phyloP scores from a whole-genome alignment of 2,888 invertebrate species.

The Limnephilus auricula region DNA sequence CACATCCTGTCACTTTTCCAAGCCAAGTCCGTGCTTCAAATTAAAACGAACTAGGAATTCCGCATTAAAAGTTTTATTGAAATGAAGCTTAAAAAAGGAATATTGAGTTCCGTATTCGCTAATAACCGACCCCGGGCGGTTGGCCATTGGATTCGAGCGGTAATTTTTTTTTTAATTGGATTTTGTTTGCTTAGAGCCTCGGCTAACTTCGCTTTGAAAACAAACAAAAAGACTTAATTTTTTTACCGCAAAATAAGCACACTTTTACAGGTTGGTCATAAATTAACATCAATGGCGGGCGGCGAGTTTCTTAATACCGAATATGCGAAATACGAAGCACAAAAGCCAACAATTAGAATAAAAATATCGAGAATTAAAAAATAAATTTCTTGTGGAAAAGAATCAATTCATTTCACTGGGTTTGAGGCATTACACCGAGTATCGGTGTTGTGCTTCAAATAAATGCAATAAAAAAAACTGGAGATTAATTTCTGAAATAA shows the following conservation, averaged over 20 bases:
- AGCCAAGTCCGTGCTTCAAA: background rate
- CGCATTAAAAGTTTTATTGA: background rate
- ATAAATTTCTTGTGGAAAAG: too few species aligned
- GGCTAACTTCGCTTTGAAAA: background rate
- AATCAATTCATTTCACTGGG: too few species aligned
- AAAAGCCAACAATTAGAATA: background rate
- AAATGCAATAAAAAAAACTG: background rate
- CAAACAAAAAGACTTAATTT: conserved; percentile 10
- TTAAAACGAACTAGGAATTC: background rate
- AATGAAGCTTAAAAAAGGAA: background rate
- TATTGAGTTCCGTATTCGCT: background rate
- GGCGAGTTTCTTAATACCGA: background rate
- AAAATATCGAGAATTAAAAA: background rate
- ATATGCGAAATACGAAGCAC: background rate
- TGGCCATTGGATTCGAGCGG: background rate
- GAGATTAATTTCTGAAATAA: background rate
- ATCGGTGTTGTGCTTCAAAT: background rate
- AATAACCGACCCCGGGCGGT: background rate
- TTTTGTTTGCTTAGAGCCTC: conserved; percentile 33
- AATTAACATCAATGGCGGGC: background rate
- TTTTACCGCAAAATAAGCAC: conserved; percentile 18
- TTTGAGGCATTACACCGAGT: background rate
- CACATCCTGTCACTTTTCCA: background rate
- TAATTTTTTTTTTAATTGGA: conserved; percentile 13
- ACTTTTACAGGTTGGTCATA: background rate